Evolutionary conservation across 2,797 vertebrate species (phyloP).

Genomic region (Basileuterus tristriatus): DNA sequence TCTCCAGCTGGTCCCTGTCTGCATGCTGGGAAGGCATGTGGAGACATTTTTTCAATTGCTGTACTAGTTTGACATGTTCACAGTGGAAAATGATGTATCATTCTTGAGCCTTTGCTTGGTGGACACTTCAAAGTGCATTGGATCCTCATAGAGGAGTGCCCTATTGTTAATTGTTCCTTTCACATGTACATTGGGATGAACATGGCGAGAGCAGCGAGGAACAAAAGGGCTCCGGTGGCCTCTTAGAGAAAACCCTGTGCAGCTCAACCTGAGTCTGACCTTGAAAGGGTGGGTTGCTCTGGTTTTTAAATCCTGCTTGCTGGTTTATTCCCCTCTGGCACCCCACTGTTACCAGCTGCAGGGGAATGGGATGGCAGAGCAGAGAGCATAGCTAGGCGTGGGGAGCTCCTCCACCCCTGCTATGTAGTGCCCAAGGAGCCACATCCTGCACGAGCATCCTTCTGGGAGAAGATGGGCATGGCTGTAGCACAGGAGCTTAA

Average conservation of each 20-base stretch:
- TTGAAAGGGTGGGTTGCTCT: conserved; percentile 64
- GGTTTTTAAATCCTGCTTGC: conserved; percentile 36
- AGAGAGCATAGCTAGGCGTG: background rate
- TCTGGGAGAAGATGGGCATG: background rate
- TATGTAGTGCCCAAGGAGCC: background rate
- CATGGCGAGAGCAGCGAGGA: conserved; percentile 77
- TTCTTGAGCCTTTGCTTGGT: conserved; percentile 72
- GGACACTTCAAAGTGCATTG: conserved; percentile 85
- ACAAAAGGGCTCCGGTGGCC: conserved; percentile 82
- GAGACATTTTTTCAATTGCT: conserved; percentile 74
- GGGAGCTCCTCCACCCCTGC: background rate
- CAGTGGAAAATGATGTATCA: conserved; percentile 79
- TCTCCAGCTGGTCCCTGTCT: conserved; percentile 75
- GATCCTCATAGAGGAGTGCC: conserved; percentile 77
- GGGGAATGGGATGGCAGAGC: background rate
- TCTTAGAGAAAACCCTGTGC: conserved; percentile 71
- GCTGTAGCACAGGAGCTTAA: background rate
- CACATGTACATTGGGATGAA: conserved; percentile 85
- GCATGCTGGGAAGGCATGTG: conserved; percentile 75
- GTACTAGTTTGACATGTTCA: conserved; percentile 71
- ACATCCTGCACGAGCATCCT: background rate
- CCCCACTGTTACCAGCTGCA: conserved; percentile 46
- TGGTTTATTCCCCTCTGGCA: background rate
- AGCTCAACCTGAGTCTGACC: conserved; percentile 75
- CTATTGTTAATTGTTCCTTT: conserved; percentile 92